Percentiles rank a stretch among this genome's conserved stretches.
phyloP scores from a whole-genome alignment of 2,888 invertebrate genomes.

The Gastracanthus pulcherrimus region DNA sequence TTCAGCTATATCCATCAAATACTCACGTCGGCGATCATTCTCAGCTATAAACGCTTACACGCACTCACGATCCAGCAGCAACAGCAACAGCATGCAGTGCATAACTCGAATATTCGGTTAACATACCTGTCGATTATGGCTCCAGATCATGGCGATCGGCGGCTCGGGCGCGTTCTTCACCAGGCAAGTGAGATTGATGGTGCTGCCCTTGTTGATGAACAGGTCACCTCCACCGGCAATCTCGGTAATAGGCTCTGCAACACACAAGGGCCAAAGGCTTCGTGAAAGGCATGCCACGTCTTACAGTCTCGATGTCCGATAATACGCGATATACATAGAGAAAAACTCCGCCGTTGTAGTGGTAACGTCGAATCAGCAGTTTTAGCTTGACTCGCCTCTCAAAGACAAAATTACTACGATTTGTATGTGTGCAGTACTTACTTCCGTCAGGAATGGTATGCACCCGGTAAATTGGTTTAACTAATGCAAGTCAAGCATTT shows the following conservation, averaged over 20 bases:
- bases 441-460: too few species aligned
- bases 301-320: background rate
- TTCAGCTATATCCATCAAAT: too few species aligned
- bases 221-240: constrained; percentile 88
- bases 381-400: too few species aligned
- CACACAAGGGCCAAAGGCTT: constrained; percentile 44
- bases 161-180: constrained; percentile 90
- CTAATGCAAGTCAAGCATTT: too few species aligned
- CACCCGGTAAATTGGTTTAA: too few species aligned
- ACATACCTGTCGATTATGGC: constrained; percentile 83
- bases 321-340: too few species aligned
- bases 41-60: too few species aligned
- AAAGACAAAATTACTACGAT: too few species aligned
- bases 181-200: constrained; percentile 91
- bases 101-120: background rate
- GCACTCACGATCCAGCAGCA: background rate
- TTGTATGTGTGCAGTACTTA: too few species aligned
- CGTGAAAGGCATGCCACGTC: constrained; percentile 19
- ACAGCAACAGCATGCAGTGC: background rate
- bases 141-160: constrained; percentile 89
- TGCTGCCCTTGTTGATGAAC: constrained; percentile 90
- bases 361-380: too few species aligned
- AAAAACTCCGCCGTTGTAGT: too few species aligned
- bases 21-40: too few species aligned
- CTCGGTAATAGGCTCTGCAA: constrained; percentile 88